These are phyloP conservation scores for Ctenomys sociabilis DNA, from an alignment of 2,113 vertebrate species.

Conservation along the genomic window DNA sequence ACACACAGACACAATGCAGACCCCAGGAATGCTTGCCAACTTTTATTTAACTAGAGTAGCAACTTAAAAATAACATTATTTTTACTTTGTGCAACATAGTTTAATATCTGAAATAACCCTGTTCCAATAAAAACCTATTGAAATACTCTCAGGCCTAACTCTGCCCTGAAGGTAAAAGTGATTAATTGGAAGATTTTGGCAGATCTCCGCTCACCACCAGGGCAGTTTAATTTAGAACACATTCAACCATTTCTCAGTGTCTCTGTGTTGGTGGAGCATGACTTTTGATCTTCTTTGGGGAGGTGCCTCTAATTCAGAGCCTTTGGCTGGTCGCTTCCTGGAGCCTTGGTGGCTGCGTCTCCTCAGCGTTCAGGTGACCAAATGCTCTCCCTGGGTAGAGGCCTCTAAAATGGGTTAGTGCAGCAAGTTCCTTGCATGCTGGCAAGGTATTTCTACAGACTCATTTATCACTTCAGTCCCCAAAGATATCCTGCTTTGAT, in stretches of 20 bases:
- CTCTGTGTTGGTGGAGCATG: slow-evolving; percentile 74
- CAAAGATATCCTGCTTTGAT: not conserved
- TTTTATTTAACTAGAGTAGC: slow-evolving; percentile 80
- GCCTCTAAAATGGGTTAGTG: not conserved
- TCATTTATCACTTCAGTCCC: not conserved
- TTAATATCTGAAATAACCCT: slow-evolving; percentile 81
- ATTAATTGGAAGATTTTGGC: slow-evolving; percentile 80
- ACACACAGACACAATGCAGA: slow-evolving; percentile 80
- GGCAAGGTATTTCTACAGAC: not conserved
- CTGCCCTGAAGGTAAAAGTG: slow-evolving; percentile 74
- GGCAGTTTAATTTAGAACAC: slow-evolving; percentile 82
- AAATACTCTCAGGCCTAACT: slow-evolving; percentile 77
- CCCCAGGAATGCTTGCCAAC: slow-evolving; percentile 74
- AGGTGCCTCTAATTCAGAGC: slow-evolving; percentile 12
- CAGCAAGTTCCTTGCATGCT: not conserved
- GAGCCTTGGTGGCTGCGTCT: slow-evolving; percentile 55
- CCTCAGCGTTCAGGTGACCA: slow-evolving; percentile 70
- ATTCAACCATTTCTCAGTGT: slow-evolving; percentile 80
- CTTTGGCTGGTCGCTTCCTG: slow-evolving; percentile 58
- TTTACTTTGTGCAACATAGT: slow-evolving; percentile 78
- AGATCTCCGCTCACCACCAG: slow-evolving; percentile 75
- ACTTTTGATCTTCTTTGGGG: slow-evolving; percentile 78
- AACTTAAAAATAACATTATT: slow-evolving; percentile 82
- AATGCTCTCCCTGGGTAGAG: not conserved
- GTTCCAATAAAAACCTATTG: slow-evolving; percentile 81